phyloP scores from a whole-genome alignment of 37 sponge, comb jelly and placozoan genomes.

The Eunapius fragilis region DNA sequence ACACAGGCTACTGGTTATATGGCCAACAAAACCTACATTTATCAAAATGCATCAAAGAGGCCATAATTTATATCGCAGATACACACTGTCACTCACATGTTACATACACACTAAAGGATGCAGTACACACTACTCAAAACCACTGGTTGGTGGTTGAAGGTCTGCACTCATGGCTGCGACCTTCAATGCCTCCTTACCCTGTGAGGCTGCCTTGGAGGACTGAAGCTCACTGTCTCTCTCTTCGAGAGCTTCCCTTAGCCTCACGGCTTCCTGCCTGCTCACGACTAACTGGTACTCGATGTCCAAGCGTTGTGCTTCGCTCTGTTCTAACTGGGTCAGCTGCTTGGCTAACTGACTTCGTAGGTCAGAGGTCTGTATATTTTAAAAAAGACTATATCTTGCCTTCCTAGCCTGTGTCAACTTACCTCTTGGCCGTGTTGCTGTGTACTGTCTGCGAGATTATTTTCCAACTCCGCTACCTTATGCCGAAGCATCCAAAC shows the following conservation, averaged over 20 bases:
- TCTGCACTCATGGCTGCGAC: no score
- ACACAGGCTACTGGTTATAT: no score
- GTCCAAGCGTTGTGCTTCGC: slow-evolving; percentile 14
- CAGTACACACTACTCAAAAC: no score
- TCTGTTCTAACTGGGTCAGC: slow-evolving; percentile 15
- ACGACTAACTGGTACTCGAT: slow-evolving; percentile 7
- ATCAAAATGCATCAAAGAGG: no score
- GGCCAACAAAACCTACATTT: no score
- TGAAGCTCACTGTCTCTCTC: background rate
- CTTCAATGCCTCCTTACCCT: background rate
- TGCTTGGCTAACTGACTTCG: slow-evolving; percentile 27
- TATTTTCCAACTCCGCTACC: slow-evolving; percentile 25
- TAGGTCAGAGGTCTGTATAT: slow-evolving; percentile 15
- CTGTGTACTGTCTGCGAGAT: slow-evolving; percentile 17
- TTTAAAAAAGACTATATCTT: background rate
- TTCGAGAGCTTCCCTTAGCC: background rate
- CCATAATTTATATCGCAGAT: no score
- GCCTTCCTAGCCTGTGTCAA: no score
- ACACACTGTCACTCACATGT: no score
- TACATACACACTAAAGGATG: no score
- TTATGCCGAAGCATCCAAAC: background rate
- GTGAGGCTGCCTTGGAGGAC: background rate
- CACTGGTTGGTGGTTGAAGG: no score
- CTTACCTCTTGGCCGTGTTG: slow-evolving; percentile 39
- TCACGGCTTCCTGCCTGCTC: background rate